phyloP scores from a whole-genome alignment of 2,888 invertebrate species.

The Ormia ochracea region DNA sequence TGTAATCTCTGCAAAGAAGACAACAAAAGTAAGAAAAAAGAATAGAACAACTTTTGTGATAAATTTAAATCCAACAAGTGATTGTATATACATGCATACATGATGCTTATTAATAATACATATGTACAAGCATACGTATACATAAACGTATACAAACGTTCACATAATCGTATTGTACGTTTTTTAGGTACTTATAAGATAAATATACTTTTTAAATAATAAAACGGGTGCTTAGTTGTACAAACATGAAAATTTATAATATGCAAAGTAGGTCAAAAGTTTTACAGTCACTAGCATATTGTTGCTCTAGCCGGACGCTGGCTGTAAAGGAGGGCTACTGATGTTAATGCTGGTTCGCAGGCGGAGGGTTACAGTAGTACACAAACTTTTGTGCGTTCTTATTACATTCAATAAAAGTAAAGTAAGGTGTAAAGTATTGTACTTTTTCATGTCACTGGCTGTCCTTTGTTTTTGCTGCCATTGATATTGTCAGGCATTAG shows the following conservation, averaged over 20 bases:
- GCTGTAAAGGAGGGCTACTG: not conserved
- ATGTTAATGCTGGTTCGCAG: not conserved
- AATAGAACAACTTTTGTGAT: constrained; percentile 41
- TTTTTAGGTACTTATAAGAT: no score
- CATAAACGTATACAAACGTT: constrained; percentile 14
- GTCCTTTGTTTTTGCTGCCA: constrained; percentile 16
- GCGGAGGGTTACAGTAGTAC: not conserved
- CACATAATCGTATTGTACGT: no score
- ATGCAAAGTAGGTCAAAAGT: constrained; percentile 52
- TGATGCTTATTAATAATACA: no score
- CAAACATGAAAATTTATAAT: not conserved
- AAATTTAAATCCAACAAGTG: constrained; percentile 37
- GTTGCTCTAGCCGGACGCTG: not conserved
- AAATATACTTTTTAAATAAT: constrained; percentile 10
- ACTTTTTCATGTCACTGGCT: constrained; percentile 9
- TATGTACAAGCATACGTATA: not conserved
- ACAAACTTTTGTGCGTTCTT: constrained; percentile 47
- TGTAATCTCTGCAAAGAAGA: constrained; percentile 13
- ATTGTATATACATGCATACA: not conserved
- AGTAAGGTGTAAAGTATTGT: not conserved
- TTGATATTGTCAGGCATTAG: constrained; percentile 26
- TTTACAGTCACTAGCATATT: constrained; percentile 22
- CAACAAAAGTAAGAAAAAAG: constrained; percentile 16
- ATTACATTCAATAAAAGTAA: constrained; percentile 33
- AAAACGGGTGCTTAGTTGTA: not conserved